phyloP scores from a whole-genome alignment of 2,888 invertebrate species.

The Zelleria hepariella region DNA sequence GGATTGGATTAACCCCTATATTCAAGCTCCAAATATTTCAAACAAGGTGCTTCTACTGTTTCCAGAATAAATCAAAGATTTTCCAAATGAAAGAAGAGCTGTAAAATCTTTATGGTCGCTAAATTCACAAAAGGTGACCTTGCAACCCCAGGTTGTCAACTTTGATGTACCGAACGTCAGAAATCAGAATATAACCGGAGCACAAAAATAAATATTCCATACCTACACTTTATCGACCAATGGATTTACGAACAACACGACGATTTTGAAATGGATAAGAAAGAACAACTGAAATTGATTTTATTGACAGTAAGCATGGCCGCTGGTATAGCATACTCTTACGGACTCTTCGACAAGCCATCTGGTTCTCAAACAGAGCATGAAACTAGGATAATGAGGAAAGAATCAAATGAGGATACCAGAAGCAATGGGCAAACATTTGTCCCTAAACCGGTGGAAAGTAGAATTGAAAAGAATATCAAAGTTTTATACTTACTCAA shows the following conservation, averaged over 20 bases:
- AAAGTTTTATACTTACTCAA: background rate
- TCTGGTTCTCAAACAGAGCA: conserved; percentile 3
- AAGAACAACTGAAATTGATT: conserved; percentile 41
- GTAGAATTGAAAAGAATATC: background rate
- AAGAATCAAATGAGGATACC: conserved; percentile 16
- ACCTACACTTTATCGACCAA: conserved; percentile 20
- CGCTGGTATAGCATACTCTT: conserved; percentile 43
- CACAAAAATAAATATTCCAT: background rate
- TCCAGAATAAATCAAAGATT: conserved; percentile 13
- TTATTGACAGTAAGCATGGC: conserved; percentile 38
- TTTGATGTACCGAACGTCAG: background rate
- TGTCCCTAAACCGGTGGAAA: background rate
- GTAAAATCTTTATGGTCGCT: background rate
- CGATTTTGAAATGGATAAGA: conserved; percentile 34
- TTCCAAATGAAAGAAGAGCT: background rate
- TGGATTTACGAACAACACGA: conserved; percentile 14
- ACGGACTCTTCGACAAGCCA: conserved; percentile 30
- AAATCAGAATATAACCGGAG: background rate
- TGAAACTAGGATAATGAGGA: background rate
- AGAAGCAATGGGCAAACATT: conserved; percentile 25
- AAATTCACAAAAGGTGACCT: background rate
- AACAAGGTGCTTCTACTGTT: conserved; percentile 5
- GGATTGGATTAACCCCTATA: background rate
- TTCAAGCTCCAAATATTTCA: conserved; percentile 12
- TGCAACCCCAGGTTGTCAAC: background rate